Evolutionary conservation across 1,140 invertebrate genomes (phyloP), one percentile per base, ranked within the genome.

Genomic region (Rhizoglyphus robini): DNA sequence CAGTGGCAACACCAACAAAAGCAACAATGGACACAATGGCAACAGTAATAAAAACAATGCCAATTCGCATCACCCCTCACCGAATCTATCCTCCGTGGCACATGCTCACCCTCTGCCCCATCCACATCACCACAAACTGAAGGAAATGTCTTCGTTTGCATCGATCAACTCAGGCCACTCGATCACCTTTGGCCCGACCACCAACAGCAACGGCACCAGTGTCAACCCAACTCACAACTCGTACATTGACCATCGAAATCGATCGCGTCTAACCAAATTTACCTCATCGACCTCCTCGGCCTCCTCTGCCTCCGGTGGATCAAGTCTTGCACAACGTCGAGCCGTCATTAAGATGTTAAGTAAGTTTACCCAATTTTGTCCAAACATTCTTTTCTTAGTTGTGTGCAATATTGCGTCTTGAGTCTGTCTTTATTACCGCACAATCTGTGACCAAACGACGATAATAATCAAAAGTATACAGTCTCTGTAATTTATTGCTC

Each of bases 261-360:
- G 27, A 60, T 18, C n/a, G 20, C 4, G 32, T 11, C 4, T 47
- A 3, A 2, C 61, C 2, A 46, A 49, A 34, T 49, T 49, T 23
- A 49, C 54, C 2, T 23, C 61, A 4, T 29, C 64, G 30, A 31
- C 11, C 25, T 18, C 29, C 25, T 27, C 31, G 36, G 34, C 64
- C 34, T 29, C n/a, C 18, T 34, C 31, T 13, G 29, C 23, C 20
- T 31, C 30, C 46, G 25, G 38, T 63, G 13, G 63, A 49, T 64
- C 30, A 31, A 66, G 63, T 30, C 31, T 66, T 8, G 8, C 38
- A 31, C 58, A 49, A 47, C 62, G 47, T n/a, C 68, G 73, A 48
- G 68, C 71, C 65, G 83, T 85, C 66, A 83, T 84, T 60, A 76
- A 82, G 38, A 84, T 85, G 83, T 72, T 85, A 29, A 77, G 83